A percentile compares a stretch with the other conserved stretches of the same genome.
Conservation (phyloP, 2,888 invertebrate species). For the Periphyllus acericola region DNA sequence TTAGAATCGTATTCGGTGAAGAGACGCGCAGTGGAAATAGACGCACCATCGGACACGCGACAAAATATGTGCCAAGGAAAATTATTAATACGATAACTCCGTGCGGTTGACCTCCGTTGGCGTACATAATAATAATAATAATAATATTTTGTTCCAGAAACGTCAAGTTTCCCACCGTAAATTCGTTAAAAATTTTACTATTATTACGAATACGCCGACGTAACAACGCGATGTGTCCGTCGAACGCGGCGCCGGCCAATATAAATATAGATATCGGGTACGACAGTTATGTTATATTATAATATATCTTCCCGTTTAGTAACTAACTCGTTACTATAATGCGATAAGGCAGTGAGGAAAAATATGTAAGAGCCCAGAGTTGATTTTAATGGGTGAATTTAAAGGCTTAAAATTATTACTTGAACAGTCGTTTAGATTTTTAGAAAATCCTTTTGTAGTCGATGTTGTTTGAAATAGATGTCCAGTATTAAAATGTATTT, state of each 20-base stretch:
- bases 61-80: constrained; percentile 51
- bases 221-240: not conserved
- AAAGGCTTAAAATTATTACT: too few species aligned
- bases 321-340: too few species aligned
- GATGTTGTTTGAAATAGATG: too few species aligned
- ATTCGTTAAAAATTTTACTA: not conserved
- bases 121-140: not conserved
- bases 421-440: too few species aligned
- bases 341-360: too few species aligned
- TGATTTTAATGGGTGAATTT: too few species aligned
- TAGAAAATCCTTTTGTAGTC: too few species aligned
- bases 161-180: constrained; percentile 2
- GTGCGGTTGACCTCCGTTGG: constrained; percentile 15
- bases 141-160: constrained; percentile 13
- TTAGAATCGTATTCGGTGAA: too few species aligned
- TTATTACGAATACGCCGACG: not conserved
- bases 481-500: too few species aligned
- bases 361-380: too few species aligned
- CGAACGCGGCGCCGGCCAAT: not conserved
- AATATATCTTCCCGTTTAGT: not conserved
- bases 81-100: constrained; percentile 38
- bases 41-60: not conserved
- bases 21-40: too few species aligned
- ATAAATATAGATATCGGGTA: too few species aligned
- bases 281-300: not conserved